Evolutionary conservation across 2,797 vertebrate genomes (phyloP), one percentile per base, ranked within the genome.

Genomic region (Huso huso): DNA sequence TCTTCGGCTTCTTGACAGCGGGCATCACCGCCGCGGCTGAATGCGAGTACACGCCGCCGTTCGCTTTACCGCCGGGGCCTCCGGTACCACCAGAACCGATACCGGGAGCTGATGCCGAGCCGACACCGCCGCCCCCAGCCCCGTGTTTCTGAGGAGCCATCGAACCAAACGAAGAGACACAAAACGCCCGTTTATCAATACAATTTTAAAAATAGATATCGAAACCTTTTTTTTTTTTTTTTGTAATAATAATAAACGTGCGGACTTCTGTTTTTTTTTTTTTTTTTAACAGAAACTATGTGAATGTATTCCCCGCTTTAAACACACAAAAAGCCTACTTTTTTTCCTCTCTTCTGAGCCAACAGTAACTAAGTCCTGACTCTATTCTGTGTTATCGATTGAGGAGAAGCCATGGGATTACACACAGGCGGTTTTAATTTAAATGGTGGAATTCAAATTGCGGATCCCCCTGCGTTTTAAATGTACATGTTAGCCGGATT

Each of bases 1-100:
- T 95, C 86, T 94, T 97, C 86, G 94, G 93, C 88, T 95, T 97
- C 87, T 95, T 96, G 78, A 93, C 92, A 23, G 95, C 87, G 80
- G 84, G 81, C 73, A 84, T 90, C 79, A 92, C 91, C 78, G 88
- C 82, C 6, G 89, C 88, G 57, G 91, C 89, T 66, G 91, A 89
- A 68, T 91, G 87, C 71, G 89, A 88, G 82, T 90, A 91, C 71
- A 92, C 82, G 61, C 91, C 88, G 64, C 90, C 88, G 78, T 90
- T 91, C 59, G 85, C 82, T 82, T 89, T 90, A 72, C 85, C 82
- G 79, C 86, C 86, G 63, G 84, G 84, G 61, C 82, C 78, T 10
- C 82, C 78, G 23, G 80, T 80, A 18, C 80, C 83, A 58, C 82
- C 87, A 65, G 82, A 71, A 74, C 82, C 82, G 65, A 84, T 83